Base-by-base conservation (phyloP, 2,797 vertebrate genomes). In the Protosalanx chinensis region DNA sequence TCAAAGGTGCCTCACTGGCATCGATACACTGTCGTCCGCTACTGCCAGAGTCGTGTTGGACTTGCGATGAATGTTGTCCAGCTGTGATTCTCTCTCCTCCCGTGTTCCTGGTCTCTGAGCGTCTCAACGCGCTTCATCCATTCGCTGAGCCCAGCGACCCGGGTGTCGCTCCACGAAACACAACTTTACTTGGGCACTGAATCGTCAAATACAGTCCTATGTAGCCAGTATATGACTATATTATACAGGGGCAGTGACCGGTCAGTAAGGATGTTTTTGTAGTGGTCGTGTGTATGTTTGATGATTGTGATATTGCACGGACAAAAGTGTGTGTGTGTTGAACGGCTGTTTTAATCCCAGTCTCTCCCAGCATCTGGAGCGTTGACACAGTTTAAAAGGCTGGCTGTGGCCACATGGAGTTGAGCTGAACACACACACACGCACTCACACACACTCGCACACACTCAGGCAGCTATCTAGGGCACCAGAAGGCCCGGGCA, bases 401-500 rank as follows among this genome's bases (percentile, higher is more conserved):
- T 90, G 88, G 89, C 88, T 82, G 76, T 86, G 87, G 84, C 88
- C 86, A 70, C 74, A 78, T 79, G 78, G 84, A 87, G 85, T 79
- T 70, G 82, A 89, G 87, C 88, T 86, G 71, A 64, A 68, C 74
- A 67, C 73, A 72, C 72, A 74, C 65, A 71, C 62, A 70, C n/a
- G n/a, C n/a, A n/a, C n/a, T n/a, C 37, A 71, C 57, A 74, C 59
- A 65, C 69, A 68, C 78, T 68, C 68, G 73, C 58, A 73, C 59
- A 73, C 69, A 74, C 46, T 71, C 59, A 76, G 70, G 68, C 58
- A 74, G 89, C 89, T 92, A 93, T 92, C 91, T 93, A 83, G 91
- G 91, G 90, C 91, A 92, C 91, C 92, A 93, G 92, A 92, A 92
- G 91, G 92, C 90, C 91, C 84, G 83, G 82, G 86, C 86, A 86